Evolutionary conservation across 2,888 invertebrate genomes (phyloP).

Genomic region (Erpobdella octoculata): DNA sequence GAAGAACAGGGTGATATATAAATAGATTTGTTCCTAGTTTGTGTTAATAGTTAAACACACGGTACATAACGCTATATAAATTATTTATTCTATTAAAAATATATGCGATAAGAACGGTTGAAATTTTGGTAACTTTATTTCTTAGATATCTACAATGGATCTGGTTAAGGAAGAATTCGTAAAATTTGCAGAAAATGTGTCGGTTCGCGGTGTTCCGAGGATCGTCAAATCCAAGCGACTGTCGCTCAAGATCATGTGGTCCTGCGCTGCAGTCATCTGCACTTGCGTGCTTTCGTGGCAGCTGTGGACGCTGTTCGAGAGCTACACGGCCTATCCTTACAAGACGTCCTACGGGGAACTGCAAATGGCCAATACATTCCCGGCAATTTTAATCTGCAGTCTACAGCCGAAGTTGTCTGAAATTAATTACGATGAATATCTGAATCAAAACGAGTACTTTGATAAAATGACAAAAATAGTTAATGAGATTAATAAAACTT

Average conservation of each 20-base stretch:
- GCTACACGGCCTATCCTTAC: background rate
- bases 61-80: too few relatives aligned
- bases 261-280: background rate
- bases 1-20: too few relatives aligned
- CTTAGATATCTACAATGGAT: too few relatives aligned
- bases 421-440: background rate
- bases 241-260: conserved; percentile 4
- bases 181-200: conserved; percentile 23
- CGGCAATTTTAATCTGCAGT: conserved; percentile 16
- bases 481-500: too few relatives aligned
- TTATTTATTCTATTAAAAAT: too few relatives aligned
- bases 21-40: too few relatives aligned
- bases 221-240: conserved; percentile 6
- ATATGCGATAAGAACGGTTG: too few relatives aligned
- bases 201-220: conserved; percentile 22
- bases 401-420: background rate
- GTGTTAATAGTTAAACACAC: too few relatives aligned
- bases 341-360: conserved; percentile 8
- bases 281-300: conserved; percentile 11
- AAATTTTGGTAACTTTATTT: too few relatives aligned
- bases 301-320: background rate
- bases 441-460: background rate
- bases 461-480: background rate
- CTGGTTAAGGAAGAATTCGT: conserved; percentile 6
- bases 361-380: background rate